These are phyloP conservation scores for zebrafish (Danio rerio) DNA, from an alignment of 2,113 vertebrate genomes.

Conservation along the genomic window DNA sequence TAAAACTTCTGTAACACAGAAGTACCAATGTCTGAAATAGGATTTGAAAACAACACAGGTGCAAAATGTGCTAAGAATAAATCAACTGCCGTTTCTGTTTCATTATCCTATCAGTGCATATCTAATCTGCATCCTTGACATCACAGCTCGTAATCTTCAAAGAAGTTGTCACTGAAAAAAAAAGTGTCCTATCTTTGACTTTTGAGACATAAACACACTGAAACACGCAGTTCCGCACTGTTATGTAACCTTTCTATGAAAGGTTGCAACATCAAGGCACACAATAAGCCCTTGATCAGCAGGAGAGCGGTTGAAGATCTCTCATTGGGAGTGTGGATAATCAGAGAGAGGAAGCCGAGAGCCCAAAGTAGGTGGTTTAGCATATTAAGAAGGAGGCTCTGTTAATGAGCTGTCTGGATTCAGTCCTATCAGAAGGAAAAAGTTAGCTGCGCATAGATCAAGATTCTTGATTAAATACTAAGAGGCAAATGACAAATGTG, in stretches of 20 bases:
- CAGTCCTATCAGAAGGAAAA: constrained; percentile 18
- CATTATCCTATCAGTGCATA: constrained; percentile 18
- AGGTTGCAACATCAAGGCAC: constrained; percentile 36
- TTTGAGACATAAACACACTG: constrained; percentile 8
- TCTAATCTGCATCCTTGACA: constrained; percentile 52
- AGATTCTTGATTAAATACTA: constrained; percentile 30
- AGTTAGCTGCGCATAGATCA: not conserved
- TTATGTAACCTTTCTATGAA: constrained; percentile 52
- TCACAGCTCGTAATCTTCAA: constrained; percentile 69
- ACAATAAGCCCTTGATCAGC: constrained; percentile 61
- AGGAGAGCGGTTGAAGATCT: constrained; percentile 51
- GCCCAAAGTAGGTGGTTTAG: constrained; percentile 56
- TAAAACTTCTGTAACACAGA: not conserved
- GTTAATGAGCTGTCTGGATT: constrained; percentile 47
- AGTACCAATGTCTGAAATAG: not conserved
- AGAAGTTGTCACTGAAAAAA: constrained; percentile 65
- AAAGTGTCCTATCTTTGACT: constrained; percentile 44
- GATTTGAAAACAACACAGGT: not conserved
- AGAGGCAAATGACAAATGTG: constrained; percentile 2
- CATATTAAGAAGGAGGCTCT: constrained; percentile 59
- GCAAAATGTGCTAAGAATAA: not conserved
- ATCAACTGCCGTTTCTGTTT: constrained; percentile 22
- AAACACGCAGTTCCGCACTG: not conserved
- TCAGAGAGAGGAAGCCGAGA: constrained; percentile 55
- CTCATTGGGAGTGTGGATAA: constrained; percentile 47